Evolutionary conservation across 2,113 vertebrate genomes (phyloP).

Genomic region (Tachuris rubrigastra): DNA sequence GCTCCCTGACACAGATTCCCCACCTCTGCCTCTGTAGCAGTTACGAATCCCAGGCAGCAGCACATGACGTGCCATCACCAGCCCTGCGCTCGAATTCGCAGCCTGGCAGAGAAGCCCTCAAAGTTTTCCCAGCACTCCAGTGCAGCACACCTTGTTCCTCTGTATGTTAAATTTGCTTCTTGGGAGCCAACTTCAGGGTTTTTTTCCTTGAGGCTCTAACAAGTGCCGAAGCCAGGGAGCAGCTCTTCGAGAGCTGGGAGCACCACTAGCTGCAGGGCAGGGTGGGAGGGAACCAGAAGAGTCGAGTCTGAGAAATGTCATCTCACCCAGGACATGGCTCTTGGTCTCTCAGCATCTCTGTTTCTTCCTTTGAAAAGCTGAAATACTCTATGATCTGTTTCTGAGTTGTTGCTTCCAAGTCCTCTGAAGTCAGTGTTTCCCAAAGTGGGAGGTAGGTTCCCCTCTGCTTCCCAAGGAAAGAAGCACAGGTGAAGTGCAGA

Average conservation of each 20-base stretch:
- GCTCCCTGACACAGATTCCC: background rate
- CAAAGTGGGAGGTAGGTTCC: background rate
- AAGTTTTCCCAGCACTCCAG: background rate
- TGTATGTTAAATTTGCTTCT: background rate
- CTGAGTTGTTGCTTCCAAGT: background rate
- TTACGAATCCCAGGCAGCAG: background rate
- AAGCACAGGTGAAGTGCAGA: background rate
- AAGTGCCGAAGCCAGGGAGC: background rate
- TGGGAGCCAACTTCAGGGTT: background rate
- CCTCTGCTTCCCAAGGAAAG: background rate
- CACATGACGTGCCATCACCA: background rate
- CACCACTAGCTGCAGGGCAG: background rate
- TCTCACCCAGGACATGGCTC: background rate
- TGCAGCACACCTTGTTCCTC: background rate
- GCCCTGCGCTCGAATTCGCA: background rate
- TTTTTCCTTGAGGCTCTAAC: background rate
- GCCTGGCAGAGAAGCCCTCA: background rate
- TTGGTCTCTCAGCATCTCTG: background rate
- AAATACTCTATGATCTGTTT: background rate
- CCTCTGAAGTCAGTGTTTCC: background rate
- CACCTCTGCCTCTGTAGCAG: background rate
- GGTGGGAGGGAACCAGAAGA: background rate
- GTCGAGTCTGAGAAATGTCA: background rate
- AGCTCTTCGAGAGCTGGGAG: background rate
- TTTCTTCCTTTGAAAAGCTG: background rate